Evolutionary conservation across 2,113 vertebrate genomes (phyloP), one percentile per base, ranked within the genome.

Genomic region (Delphinapterus leucas): DNA sequence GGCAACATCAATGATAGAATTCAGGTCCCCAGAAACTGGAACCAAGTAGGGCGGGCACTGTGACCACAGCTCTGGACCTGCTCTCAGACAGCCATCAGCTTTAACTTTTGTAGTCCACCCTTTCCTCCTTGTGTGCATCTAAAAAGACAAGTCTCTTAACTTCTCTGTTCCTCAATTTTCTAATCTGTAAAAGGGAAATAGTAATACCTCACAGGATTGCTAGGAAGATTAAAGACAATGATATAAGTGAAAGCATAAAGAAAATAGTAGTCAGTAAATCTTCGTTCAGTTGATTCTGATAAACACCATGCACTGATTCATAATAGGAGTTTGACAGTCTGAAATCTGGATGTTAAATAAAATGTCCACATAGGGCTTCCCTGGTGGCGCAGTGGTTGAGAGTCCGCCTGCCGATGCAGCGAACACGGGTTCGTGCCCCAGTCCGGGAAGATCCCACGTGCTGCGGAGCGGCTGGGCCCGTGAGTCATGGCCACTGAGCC

Each of bases 1-100:
- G 93, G 97, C 95, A 97, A 38, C 86, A 93, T 88, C 90, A 96
- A 25, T 33, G 89, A 91, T 89, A 90, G 74, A 98, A 93, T 53
- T 88, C 87, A 97, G 68, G 92, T 96, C 96, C 92, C 89, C 13
- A 95, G 89, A 97, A 97, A 87, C 89, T 74, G 14, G 68, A 82
- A 91, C 61, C 89, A 87, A 81, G 58, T 38, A 47, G 44, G 36
- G 38, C 18, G 5, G 33, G 33, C 93, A 21, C 41, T 12, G 12
- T 36, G 53, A 70, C 38, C 28, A 67, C 33, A 28, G 74, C 80
- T 7, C 3, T 9, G 38, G 74, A n/a, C 65, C 49, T 23, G 38
- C 28, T 60, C 49, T 55, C 76, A 95, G 83, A 55, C 9, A n/a
- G 6, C n/a, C 23, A 15, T 28, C 31, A 33, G 17, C 55, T 25